A percentile compares a stretch with the other conserved stretches of the same genome.
Conservation (phyloP, 2,888 invertebrate species). For the Lochmaea crataegi region DNA sequence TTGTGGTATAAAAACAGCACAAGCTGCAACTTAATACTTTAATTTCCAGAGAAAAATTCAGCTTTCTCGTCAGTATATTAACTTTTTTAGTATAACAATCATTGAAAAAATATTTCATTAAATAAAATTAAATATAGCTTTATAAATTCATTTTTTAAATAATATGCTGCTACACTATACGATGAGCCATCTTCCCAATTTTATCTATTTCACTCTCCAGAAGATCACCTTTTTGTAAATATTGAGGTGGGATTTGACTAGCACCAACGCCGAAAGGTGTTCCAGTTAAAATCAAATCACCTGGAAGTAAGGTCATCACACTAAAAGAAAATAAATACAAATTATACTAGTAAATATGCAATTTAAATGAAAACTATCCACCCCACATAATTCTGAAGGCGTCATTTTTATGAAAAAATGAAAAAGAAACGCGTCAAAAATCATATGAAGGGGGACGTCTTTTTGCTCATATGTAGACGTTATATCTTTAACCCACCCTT, state of each 20-base stretch:
- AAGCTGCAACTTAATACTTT: too few relatives aligned
- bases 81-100: too few relatives aligned
- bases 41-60: too few relatives aligned
- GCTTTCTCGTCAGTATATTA: too few relatives aligned
- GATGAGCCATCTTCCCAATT: conserved; percentile 74
- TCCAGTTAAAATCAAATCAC: conserved; percentile 88
- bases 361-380: too few relatives aligned
- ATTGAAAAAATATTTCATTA: neutral
- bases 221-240: conserved; percentile 80
- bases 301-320: conserved; percentile 82
- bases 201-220: conserved; percentile 78
- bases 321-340: conserved; percentile 62
- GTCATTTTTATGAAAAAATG: too few relatives aligned
- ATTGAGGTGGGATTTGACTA: conserved; percentile 79
- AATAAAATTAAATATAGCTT: neutral
- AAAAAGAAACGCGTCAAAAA: too few relatives aligned
- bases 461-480: too few relatives aligned
- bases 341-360: neutral
- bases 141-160: neutral
- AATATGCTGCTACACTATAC: conserved; percentile 61
- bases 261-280: conserved; percentile 81
- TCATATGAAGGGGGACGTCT: too few relatives aligned
- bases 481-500: too few relatives aligned
- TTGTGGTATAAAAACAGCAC: too few relatives aligned
- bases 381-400: too few relatives aligned